Conservation (phyloP, 1,140 invertebrate species). For the Meteorus sp. region DNA sequence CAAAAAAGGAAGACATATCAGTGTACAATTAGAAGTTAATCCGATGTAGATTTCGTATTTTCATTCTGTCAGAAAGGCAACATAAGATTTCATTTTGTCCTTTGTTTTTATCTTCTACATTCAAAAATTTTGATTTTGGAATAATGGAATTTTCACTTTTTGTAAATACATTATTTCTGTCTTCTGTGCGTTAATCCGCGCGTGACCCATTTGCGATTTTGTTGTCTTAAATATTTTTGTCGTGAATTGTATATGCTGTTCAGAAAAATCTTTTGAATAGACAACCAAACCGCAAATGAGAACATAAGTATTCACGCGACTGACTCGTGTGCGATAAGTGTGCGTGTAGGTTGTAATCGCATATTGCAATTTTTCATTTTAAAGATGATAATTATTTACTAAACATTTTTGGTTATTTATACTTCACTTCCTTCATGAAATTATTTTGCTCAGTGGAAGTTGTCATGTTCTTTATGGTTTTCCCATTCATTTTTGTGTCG, state of each 20-base stretch:
- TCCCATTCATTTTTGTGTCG: too few relatives aligned
- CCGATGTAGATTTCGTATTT: too few relatives aligned
- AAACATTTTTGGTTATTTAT: not conserved
- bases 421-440: too few relatives aligned
- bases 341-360: constrained; percentile 22
- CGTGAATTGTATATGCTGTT: not conserved
- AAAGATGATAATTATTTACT: not conserved
- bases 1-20: too few relatives aligned
- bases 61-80: too few relatives aligned
- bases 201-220: constrained; percentile 3
- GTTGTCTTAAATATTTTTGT: not conserved
- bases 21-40: too few relatives aligned
- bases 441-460: too few relatives aligned
- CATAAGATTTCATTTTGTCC: too few relatives aligned
- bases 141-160: not conserved
- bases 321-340: constrained; percentile 28
- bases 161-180: not conserved
- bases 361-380: constrained; percentile 1
- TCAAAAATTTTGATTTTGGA: too few relatives aligned
- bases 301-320: constrained; percentile 1
- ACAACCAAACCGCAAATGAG: not conserved
- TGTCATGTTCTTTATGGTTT: too few relatives aligned
- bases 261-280: too few relatives aligned
- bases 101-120: too few relatives aligned
- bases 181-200: constrained; percentile 24